A percentile compares a stretch with the other conserved stretches of the same genome.
Conservation (phyloP, 2,113 vertebrate species). For the Ranitomeya imitator region DNA sequence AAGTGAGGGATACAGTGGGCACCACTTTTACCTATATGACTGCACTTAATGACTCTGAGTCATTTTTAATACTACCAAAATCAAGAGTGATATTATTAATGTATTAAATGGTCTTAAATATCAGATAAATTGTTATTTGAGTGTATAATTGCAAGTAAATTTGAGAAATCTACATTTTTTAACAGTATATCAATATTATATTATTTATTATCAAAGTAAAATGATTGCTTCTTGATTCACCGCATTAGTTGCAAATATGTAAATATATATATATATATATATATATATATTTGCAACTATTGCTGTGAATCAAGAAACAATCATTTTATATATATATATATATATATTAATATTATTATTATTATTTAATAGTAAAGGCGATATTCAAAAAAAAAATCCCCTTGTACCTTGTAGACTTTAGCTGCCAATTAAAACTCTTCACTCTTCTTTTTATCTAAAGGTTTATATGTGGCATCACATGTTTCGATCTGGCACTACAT, state of each 20-base stretch:
- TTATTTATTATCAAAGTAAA: neutral
- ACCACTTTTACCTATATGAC: neutral
- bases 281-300: neutral
- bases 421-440: neutral
- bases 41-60: neutral
- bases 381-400: neutral
- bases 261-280: neutral
- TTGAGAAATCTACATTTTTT: neutral
- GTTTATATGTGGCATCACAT: neutral
- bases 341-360: too few species aligned
- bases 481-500: neutral
- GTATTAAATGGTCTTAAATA: neutral
- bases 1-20: slow-evolving; percentile 14
- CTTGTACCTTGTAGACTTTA: neutral
- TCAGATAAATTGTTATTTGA: neutral
- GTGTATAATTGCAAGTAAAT: neutral
- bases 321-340: too few species aligned
- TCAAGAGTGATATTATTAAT: neutral
- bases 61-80: neutral
- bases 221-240: too few species aligned
- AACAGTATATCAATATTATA: neutral
- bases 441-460: neutral
- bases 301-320: too few species aligned
- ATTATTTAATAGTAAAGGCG: neutral
- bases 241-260: neutral